A percentile compares a stretch with the other conserved stretches of the same genome.
phyloP scores from a whole-genome alignment of 2,113 vertebrate genomes.

The Choloepus hoffmanni region DNA sequence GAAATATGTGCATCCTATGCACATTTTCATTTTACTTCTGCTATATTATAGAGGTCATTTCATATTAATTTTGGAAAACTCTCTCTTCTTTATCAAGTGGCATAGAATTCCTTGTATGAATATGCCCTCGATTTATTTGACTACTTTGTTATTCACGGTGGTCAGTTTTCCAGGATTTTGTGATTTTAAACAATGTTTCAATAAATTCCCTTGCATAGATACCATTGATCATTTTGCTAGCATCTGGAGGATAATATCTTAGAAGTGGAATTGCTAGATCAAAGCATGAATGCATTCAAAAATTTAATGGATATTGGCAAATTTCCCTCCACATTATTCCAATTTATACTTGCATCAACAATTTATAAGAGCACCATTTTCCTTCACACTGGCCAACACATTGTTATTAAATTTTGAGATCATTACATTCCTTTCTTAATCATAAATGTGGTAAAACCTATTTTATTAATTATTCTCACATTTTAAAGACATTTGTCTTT shows the following conservation, averaged over 20 bases:
- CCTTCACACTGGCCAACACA: not conserved
- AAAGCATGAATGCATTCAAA: not conserved
- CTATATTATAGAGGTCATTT: not conserved
- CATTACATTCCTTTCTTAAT: not conserved
- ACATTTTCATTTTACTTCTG: not conserved
- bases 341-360: not conserved
- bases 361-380: not conserved
- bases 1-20: not conserved
- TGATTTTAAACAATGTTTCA: slow-evolving; percentile 26
- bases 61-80: not conserved
- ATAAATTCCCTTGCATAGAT: not conserved
- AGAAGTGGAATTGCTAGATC: not conserved
- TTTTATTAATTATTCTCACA: not conserved
- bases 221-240: not conserved
- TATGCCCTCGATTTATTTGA: not conserved
- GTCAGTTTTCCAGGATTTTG: not conserved
- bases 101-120: not conserved
- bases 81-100: not conserved
- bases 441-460: not conserved
- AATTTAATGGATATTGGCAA: not conserved
- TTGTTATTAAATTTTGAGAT: not conserved
- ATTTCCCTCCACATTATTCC: not conserved
- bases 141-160: not conserved
- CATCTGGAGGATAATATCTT: not conserved
- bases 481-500: slow-evolving; percentile 18